Conservation (phyloP, 2,113 vertebrate species). For the Cyanocitta stelleri region DNA sequence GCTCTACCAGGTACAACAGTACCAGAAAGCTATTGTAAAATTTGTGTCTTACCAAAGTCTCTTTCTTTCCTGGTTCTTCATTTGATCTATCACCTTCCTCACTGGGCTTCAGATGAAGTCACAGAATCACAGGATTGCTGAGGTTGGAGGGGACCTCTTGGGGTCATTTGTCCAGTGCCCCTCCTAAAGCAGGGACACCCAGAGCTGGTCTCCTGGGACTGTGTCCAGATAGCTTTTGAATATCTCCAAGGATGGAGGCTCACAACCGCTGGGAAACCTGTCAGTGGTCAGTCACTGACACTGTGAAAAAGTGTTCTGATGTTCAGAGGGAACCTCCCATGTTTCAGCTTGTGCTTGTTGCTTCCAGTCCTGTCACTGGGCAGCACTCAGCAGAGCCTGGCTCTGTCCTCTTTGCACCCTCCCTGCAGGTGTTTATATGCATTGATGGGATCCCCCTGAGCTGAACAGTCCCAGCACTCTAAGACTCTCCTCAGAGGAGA, state of each 20-base stretch:
- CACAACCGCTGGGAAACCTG: background rate
- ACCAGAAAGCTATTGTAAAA: background rate
- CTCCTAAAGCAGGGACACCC: background rate
- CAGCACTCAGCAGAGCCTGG: background rate
- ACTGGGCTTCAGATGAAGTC: background rate
- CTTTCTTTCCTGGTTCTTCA: background rate
- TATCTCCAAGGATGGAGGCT: background rate
- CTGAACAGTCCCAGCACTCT: background rate
- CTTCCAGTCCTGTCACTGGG: background rate
- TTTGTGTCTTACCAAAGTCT: background rate
- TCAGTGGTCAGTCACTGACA: background rate
- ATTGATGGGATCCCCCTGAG: background rate
- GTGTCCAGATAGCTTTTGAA: background rate
- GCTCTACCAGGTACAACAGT: background rate
- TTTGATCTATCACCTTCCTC: background rate
- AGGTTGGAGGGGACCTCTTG: background rate
- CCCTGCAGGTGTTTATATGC: background rate
- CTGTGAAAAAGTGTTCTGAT: background rate
- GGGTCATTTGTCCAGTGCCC: background rate
- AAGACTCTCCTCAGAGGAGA: background rate
- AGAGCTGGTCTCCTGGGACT: background rate
- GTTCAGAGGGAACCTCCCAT: background rate
- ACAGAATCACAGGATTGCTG: background rate
- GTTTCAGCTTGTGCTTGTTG: fast-evolving
- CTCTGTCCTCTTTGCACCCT: background rate